Percentiles rank a stretch among this genome's conserved stretches.
Evolutionary conservation across 2,113 vertebrate species (phyloP).

Genomic region (Apteryx owenii): DNA sequence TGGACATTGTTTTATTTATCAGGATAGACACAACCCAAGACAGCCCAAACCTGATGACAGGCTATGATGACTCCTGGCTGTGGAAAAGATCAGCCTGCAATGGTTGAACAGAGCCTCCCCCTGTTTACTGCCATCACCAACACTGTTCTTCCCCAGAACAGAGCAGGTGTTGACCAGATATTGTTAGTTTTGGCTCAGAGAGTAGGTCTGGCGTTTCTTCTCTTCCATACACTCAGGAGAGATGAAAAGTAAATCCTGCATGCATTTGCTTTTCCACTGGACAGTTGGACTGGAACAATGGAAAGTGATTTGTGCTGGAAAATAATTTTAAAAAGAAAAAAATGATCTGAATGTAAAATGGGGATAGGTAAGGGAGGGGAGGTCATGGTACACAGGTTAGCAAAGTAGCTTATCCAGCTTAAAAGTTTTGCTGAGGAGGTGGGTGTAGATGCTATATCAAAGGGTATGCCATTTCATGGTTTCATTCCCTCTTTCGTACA

Average conservation of each 20-base stretch:
- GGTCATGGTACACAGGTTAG: neutral
- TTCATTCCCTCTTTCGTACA: neutral
- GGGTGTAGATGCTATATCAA: neutral
- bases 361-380: neutral
- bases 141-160: neutral
- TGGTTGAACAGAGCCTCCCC: neutral
- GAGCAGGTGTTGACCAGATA: neutral
- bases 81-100: neutral
- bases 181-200: neutral
- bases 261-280: neutral
- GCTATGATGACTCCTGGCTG: neutral
- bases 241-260: neutral
- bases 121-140: neutral
- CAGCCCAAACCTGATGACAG: neutral
- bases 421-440: neutral
- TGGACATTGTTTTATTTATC: neutral
- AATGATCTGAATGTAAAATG: neutral
- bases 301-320: neutral
- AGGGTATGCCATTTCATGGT: neutral
- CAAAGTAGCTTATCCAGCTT: neutral
- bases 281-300: neutral
- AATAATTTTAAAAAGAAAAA: neutral
- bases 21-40: neutral
- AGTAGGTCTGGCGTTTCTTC: neutral
- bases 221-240: neutral